Base-by-base conservation (phyloP, 2,113 vertebrate species). In the Mionectes macconnelli region DNA sequence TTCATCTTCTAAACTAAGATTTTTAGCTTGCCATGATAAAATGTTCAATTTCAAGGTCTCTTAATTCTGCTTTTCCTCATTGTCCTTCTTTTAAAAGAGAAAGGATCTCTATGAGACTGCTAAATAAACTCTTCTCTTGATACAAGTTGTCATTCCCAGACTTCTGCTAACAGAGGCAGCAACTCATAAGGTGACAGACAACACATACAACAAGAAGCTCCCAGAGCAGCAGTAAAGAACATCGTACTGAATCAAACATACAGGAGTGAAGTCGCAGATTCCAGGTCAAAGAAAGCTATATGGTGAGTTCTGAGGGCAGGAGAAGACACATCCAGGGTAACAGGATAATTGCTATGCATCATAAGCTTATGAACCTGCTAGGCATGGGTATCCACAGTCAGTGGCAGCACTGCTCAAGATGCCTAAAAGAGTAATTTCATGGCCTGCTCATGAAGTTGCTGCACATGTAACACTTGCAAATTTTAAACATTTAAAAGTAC, bases 21-120 rank as follows among this genome's bases (percentile, higher is more conserved):
- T 91, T 89, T 78, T 49, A 78, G 67, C 42, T 42, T 45, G 28
- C 28, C 44, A 27, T 3, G 3, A 40, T 53, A 55, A 62, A 78
- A 56, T 4, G 15, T 31, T 70, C 35, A 52, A 47, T 25, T 75
- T 55, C n/a, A 39, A 94, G 68, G 18, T 47, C 12, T 79, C 88
- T 60, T 35, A 27, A 37, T 66, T 59, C 23, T 64, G 39, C 35
- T 94, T 56, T 86, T 88, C 22, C 12, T 80, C 28, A 14, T 0
- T 30, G 49, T 8, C 42, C 17, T n/a, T 57, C 30, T 70, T 86
- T 37, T 30, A 55, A 60, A 79, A 76, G 35, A 2, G 31, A 62
- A 81, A 33, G 35, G 4, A 27, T 30, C 18, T 64, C 40, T 45
- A 4, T 14, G 3, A n/a, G 11, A 59, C 44, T 63, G 3, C 0